Conservation (phyloP, 37 sponge, comb jelly and placozoan species). For the Hormiphora californensis region DNA sequence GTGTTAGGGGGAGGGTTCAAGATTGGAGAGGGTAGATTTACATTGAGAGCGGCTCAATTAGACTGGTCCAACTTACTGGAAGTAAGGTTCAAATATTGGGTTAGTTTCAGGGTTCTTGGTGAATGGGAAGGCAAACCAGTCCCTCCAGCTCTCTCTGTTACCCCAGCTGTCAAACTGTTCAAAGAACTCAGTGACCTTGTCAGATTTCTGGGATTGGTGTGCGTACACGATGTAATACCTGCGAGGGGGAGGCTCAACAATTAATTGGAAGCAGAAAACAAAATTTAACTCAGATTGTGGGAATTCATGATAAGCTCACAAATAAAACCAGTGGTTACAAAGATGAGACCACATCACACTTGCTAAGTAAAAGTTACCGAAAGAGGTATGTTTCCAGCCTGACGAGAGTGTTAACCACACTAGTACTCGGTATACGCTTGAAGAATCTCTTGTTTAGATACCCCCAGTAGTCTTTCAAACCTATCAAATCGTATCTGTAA, state of each 20-base stretch:
- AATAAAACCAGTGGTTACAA: neutral
- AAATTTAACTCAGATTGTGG: neutral
- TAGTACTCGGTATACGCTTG: neutral
- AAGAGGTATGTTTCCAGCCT: neutral
- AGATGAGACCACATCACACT: neutral
- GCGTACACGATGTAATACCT: conserved; percentile 28
- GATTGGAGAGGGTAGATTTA: too few relatives aligned
- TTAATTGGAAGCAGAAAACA: neutral
- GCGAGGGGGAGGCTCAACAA: neutral
- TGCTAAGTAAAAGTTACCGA: too few relatives aligned
- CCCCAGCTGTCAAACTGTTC: neutral
- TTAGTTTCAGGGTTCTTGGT: neutral
- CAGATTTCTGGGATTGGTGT: conserved; percentile 2
- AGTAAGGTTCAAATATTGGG: conserved; percentile 4
- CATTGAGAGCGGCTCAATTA: too few relatives aligned
- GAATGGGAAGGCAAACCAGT: conserved; percentile 13
- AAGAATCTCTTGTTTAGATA: neutral
- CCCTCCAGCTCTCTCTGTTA: neutral
- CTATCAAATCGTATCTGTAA: neutral
- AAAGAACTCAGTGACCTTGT: neutral
- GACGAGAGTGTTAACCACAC: neutral
- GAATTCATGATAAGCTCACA: neutral
- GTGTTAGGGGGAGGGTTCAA: too few relatives aligned
- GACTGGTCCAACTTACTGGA: neutral
- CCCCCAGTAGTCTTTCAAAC: conserved; percentile 6